Evolutionary conservation across 1,140 invertebrate genomes (phyloP).

Genomic region (Colletes gigas): DNA sequence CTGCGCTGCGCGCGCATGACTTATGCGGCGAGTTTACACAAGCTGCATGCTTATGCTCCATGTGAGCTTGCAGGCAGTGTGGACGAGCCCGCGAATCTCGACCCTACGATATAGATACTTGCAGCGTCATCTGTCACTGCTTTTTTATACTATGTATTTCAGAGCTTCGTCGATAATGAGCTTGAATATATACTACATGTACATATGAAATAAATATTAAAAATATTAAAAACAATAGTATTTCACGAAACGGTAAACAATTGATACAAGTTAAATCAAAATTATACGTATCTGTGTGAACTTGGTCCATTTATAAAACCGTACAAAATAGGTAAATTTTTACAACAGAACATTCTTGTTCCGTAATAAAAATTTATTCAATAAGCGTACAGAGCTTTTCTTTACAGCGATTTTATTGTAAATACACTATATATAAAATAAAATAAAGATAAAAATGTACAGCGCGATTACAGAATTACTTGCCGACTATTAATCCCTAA

Average conservation of each 20-base stretch:
- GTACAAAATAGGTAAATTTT: background rate
- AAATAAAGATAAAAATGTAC: slow-evolving; percentile 45
- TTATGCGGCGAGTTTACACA: too few species aligned
- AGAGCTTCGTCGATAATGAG: too few species aligned
- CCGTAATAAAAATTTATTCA: slow-evolving; percentile 34
- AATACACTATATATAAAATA: slow-evolving; percentile 63
- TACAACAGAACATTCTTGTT: background rate
- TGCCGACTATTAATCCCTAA: slow-evolving; percentile 3
- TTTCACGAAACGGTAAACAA: too few species aligned
- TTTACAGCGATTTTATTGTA: slow-evolving; percentile 57
- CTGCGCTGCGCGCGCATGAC: too few species aligned
- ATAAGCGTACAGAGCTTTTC: slow-evolving; percentile 38
- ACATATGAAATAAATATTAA: background rate
- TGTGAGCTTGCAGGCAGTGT: too few species aligned
- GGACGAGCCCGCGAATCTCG: too few species aligned
- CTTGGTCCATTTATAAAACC: background rate
- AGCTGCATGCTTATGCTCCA: too few species aligned
- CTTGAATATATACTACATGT: background rate
- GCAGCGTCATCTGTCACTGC: background rate
- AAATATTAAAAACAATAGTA: background rate
- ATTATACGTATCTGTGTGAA: too few species aligned
- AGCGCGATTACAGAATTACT: slow-evolving; percentile 13
- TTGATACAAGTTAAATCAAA: background rate
- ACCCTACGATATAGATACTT: background rate
- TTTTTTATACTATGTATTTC: background rate